Evolutionary conservation across 2,888 invertebrate species (phyloP).

Genomic region (Diogma glabrata): DNA sequence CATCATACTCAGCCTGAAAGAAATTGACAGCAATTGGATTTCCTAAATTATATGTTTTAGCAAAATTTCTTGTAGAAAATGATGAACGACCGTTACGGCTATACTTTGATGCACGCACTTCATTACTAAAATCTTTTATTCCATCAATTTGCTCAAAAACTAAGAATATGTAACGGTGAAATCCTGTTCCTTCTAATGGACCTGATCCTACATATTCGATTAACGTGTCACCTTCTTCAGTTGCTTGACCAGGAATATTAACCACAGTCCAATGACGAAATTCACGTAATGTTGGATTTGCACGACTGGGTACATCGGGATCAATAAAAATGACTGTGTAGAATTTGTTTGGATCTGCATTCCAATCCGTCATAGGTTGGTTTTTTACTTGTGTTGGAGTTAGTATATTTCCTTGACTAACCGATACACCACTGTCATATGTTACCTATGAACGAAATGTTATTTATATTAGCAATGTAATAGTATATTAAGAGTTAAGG

Average conservation of each 20-base stretch:
- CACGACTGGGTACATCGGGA: conserved; percentile 55
- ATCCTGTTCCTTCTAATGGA: conserved; percentile 46
- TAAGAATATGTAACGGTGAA: conserved; percentile 57
- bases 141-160: conserved; percentile 61
- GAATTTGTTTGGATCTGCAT: conserved; percentile 41
- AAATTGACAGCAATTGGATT: conserved; percentile 78
- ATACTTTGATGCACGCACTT: conserved; percentile 34
- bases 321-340: conserved; percentile 80
- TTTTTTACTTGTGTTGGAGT: conserved; percentile 69
- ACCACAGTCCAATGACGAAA: conserved; percentile 54
- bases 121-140: conserved; percentile 40
- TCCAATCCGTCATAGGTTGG: conserved; percentile 56
- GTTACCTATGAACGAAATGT: conserved; percentile 32
- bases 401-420: conserved; percentile 54
- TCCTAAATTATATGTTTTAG: conserved; percentile 68
- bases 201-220: conserved; percentile 48
- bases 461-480: too few species aligned
- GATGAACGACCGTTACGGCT: conserved; percentile 42
- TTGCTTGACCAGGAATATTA: conserved; percentile 46
- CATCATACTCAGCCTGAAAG: conserved; percentile 77
- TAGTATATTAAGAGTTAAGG: too few species aligned
- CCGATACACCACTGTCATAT: conserved; percentile 35
- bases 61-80: conserved; percentile 61
- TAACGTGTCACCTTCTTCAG: conserved; percentile 44
- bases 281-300: conserved; percentile 47